Conservation (phyloP, 2,113 vertebrate genomes). For the Xiphophorus couchianus region DNA sequence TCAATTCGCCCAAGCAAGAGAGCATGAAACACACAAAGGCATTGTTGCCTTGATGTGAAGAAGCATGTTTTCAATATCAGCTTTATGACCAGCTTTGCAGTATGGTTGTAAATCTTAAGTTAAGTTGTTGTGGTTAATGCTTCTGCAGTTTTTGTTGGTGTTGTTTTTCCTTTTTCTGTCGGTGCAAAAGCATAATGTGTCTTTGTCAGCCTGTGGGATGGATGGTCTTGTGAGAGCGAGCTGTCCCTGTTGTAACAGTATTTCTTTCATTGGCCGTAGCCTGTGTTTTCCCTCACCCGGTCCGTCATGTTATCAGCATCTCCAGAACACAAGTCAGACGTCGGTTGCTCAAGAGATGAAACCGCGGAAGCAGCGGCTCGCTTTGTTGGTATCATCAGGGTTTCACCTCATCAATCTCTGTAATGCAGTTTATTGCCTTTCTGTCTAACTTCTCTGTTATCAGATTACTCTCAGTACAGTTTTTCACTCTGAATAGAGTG, state of each 20-base stretch:
- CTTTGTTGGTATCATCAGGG: conserved; percentile 29
- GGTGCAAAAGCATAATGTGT: conserved; percentile 19
- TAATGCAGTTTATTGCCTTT: conserved; percentile 73
- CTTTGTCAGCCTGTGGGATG: conserved; percentile 19
- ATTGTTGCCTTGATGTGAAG: background rate
- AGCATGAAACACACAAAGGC: conserved; percentile 14
- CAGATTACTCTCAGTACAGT: conserved; percentile 51
- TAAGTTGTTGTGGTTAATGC: background rate
- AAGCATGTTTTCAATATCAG: conserved; percentile 9
- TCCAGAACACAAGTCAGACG: conserved; percentile 6
- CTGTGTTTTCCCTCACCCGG: conserved; percentile 17
- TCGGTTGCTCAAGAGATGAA: background rate
- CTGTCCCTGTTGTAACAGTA: conserved; percentile 36
- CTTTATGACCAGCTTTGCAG: background rate
- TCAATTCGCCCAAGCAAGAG: conserved; percentile 36
- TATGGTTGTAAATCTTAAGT: conserved; percentile 1
- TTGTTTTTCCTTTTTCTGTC: conserved; percentile 1
- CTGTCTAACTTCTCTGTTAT: conserved; percentile 64
- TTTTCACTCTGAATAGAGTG: conserved; percentile 42
- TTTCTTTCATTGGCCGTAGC: conserved; percentile 25
- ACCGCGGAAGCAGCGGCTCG: background rate
- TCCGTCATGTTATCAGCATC: conserved; percentile 12
- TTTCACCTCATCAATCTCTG: conserved; percentile 55
- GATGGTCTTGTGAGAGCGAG: conserved; percentile 37
- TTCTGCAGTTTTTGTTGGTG: background rate